A percentile compares a stretch with the other conserved stretches of the same genome.
Conservation (phyloP, 2,113 vertebrate genomes). For the Tyto alba region DNA sequence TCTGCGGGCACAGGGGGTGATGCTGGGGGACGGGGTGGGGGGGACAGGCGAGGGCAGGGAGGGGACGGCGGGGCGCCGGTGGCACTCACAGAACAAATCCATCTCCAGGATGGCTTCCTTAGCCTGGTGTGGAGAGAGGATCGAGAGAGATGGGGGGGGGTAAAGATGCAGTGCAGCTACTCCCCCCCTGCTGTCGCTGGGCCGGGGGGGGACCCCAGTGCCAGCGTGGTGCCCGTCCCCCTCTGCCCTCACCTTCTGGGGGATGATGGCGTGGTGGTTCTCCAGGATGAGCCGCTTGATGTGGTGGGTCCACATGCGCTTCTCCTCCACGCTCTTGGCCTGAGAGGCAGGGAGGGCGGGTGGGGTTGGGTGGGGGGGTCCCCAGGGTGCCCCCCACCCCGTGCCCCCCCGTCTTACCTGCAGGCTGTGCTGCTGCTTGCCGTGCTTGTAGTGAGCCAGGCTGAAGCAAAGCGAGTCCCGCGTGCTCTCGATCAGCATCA, state of each 20-base stretch:
- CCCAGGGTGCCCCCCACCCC: rapidly evolving
- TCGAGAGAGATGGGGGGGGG: background rate
- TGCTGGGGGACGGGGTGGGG: background rate
- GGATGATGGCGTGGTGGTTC: constrained; percentile 90
- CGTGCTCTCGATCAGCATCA: constrained; percentile 94
- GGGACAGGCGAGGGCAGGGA: background rate
- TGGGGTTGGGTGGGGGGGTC: rapidly evolving
- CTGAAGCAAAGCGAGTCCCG: constrained; percentile 93
- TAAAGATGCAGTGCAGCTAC: background rate
- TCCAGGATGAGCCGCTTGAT: constrained; percentile 96
- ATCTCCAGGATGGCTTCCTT: constrained; percentile 92
- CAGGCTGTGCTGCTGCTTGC: constrained; percentile 90
- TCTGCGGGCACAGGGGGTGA: background rate
- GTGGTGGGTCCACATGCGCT: constrained; percentile 90
- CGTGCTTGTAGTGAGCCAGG: constrained; percentile 91
- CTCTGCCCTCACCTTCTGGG: constrained; percentile 80
- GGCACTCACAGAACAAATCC: constrained; percentile 87
- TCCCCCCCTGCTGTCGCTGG: rapidly evolving
- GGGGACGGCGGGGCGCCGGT: background rate
- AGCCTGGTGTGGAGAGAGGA: constrained; percentile 70
- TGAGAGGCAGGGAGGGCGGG: background rate
- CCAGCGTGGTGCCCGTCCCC: rapidly evolving
- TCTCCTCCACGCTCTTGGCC: constrained; percentile 90
- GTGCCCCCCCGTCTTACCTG: constrained; percentile 79
- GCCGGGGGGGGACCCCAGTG: rapidly evolving